phyloP scores from a whole-genome alignment of 2,888 invertebrate genomes.

The Himalopsyche japonica region DNA sequence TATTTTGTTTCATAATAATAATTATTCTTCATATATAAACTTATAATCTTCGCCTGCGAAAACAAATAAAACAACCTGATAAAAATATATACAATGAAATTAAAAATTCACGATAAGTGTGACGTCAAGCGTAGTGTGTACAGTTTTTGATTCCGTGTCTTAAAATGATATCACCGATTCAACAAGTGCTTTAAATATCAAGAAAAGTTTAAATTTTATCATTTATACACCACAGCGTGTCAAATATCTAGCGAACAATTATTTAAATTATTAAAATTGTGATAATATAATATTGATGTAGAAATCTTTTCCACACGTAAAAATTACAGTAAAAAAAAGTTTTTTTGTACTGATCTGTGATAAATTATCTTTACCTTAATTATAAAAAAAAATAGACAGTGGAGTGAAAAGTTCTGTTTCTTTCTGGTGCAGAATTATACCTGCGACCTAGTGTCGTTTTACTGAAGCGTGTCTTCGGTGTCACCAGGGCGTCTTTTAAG shows the following conservation, averaged over 20 bases:
- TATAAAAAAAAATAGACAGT: neutral
- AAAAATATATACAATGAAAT: neutral
- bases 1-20: no score
- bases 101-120: neutral
- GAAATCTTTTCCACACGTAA: neutral
- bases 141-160: neutral
- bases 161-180: neutral
- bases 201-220: neutral
- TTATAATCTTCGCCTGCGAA: neutral
- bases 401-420: neutral
- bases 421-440: neutral
- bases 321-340: neutral
- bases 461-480: neutral
- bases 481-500: neutral
- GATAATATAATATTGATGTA: neutral
- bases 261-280: neutral
- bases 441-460: neutral
- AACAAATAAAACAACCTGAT: neutral
- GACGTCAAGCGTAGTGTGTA: neutral
- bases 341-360: neutral
- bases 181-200: neutral
- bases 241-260: neutral
- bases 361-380: neutral
- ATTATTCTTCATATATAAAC: neutral
- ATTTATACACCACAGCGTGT: neutral